These are phyloP conservation scores for Alethe diademata DNA, from an alignment of 2,113 vertebrate genomes.

Conservation along the genomic window DNA sequence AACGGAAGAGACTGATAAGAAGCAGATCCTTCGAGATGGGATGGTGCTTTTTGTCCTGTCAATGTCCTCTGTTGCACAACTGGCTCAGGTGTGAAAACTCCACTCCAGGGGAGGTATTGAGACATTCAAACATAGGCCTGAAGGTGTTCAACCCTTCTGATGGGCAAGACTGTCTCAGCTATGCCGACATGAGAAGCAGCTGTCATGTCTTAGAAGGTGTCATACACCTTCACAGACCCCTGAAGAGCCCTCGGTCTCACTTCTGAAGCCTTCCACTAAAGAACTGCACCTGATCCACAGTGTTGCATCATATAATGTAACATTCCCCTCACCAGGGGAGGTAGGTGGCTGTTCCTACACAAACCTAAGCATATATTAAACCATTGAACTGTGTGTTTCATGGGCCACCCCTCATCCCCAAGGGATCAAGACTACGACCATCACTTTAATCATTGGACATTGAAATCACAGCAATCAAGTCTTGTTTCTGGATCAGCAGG, in stretches of 20 bases:
- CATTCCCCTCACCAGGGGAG: not conserved
- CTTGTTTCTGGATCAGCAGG: not conserved
- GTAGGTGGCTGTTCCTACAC: not conserved
- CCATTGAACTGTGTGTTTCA: not conserved
- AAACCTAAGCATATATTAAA: not conserved
- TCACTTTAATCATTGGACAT: not conserved
- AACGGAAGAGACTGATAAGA: not conserved
- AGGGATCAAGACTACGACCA: rapidly evolving
- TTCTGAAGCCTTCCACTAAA: not conserved
- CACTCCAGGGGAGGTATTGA: rapidly evolving
- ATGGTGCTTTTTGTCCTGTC: not conserved
- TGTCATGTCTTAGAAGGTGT: not conserved
- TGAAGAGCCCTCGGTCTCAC: not conserved
- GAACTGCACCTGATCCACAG: not conserved
- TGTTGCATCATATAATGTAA: not conserved
- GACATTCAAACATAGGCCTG: not conserved
- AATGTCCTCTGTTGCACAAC: not conserved
- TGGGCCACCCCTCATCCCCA: not conserved
- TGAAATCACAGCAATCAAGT: not conserved
- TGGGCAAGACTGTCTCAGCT: not conserved
- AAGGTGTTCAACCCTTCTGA: not conserved
- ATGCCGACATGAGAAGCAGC: not conserved
- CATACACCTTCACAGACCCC: not conserved
- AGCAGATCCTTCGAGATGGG: rapidly evolving
- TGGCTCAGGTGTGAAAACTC: not conserved